These are phyloP conservation scores for Acanthaster planci DNA, from an alignment of 35 echinoderm and acorn worm genomes.

Conservation along the genomic window DNA sequence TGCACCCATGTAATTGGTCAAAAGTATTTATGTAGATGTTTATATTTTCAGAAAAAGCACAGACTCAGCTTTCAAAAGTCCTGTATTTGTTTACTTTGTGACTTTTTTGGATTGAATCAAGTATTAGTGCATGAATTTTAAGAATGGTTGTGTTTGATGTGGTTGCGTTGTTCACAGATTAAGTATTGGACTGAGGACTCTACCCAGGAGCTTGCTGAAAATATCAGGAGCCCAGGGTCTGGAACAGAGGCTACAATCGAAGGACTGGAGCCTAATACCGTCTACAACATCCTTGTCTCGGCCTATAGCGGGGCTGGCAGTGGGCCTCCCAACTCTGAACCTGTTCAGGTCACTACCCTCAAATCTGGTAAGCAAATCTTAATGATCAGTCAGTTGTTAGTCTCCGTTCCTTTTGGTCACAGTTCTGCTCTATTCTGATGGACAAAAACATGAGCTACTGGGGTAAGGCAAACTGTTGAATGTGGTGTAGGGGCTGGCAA, in stretches of 20 bases:
- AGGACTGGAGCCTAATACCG: slow-evolving; percentile 34
- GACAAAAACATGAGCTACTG: no score
- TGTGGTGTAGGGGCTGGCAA: no score
- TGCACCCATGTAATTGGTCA: no score
- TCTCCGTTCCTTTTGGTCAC: no score
- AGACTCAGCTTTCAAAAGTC: neutral
- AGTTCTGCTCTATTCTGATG: no score
- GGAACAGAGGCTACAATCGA: slow-evolving; percentile 21
- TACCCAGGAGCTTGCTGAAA: slow-evolving; percentile 32
- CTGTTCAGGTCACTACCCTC: slow-evolving; percentile 20
- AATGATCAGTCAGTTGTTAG: no score
- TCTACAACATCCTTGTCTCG: slow-evolving; percentile 51
- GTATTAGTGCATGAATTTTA: neutral
- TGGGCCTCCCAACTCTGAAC: slow-evolving; percentile 31
- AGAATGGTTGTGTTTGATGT: neutral
- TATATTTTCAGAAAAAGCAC: no score
- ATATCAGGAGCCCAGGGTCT: neutral
- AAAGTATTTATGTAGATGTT: no score
- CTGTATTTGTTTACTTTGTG: neutral
- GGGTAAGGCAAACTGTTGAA: no score
- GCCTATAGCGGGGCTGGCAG: slow-evolving; percentile 63
- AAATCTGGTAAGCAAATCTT: slow-evolving; percentile 47
- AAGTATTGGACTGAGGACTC: slow-evolving; percentile 59
- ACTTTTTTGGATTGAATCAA: neutral
- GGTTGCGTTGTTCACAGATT: slow-evolving; percentile 33